Conservation (phyloP, 2,113 vertebrate genomes). For the Campylorhamphus procurvoides region DNA sequence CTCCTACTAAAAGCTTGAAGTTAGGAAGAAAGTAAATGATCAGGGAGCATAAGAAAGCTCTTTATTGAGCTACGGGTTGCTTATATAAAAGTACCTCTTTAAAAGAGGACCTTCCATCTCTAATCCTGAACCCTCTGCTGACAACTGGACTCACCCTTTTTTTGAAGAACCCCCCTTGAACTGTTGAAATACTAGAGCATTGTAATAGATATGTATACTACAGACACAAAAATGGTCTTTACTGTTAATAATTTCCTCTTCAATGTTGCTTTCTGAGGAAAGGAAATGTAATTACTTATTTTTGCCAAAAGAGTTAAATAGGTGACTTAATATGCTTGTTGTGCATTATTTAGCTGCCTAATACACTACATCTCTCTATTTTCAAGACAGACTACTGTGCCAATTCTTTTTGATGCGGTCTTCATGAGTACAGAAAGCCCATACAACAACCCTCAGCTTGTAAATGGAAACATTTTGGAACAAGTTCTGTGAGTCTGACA, state of each 20-base stretch:
- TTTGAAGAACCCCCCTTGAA: neutral
- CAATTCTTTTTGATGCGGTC: constrained; percentile 37
- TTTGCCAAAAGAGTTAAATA: constrained; percentile 24
- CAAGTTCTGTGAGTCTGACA: constrained; percentile 58
- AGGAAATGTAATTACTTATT: neutral
- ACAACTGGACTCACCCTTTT: neutral
- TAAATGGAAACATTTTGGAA: constrained; percentile 73
- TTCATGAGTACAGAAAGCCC: constrained; percentile 63
- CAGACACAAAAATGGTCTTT: neutral
- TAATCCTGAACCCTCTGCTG: neutral
- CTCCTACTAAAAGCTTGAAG: neutral
- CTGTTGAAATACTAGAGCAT: neutral
- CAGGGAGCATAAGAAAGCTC: neutral
- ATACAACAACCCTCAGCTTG: constrained; percentile 66
- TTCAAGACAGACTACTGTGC: constrained; percentile 41
- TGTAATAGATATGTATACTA: neutral
- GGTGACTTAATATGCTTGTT: constrained; percentile 16
- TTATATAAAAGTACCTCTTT: neutral
- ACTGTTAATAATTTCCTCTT: neutral
- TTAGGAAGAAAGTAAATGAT: neutral
- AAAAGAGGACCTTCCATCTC: neutral
- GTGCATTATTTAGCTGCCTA: neutral
- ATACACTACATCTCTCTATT: constrained; percentile 62
- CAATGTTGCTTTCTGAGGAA: neutral
- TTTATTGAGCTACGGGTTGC: neutral